phyloP scores from a whole-genome alignment of 2,797 vertebrate species.

The Tarsius wallacei region DNA sequence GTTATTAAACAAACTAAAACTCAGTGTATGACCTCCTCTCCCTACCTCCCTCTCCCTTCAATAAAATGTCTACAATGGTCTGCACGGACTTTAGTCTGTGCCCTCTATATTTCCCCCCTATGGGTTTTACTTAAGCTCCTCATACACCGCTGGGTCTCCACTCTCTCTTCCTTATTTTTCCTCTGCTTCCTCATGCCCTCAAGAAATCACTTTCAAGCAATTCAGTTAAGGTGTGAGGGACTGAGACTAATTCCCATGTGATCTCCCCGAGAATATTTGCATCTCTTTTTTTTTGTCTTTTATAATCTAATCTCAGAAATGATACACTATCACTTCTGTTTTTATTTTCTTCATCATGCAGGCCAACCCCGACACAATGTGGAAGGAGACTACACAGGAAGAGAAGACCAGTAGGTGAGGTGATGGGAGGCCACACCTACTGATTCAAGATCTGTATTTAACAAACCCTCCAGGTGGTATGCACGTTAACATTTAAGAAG shows the following conservation, averaged over 20 bases:
- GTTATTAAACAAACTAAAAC: constrained; percentile 10
- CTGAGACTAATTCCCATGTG: neutral
- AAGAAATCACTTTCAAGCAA: constrained; percentile 20
- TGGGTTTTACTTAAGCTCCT: neutral
- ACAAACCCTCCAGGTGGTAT: neutral
- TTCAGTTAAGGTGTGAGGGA: neutral
- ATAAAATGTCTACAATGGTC: neutral
- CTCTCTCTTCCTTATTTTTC: neutral
- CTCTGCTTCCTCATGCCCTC: neutral
- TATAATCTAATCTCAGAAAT: constrained; percentile 3
- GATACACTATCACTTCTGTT: neutral
- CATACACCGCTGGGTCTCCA: neutral
- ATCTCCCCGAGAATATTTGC: neutral
- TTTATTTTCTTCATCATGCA: neutral
- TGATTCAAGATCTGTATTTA: constrained; percentile 54
- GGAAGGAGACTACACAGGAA: neutral
- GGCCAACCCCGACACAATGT: neutral
- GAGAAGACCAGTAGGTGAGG: neutral
- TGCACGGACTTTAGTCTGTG: neutral
- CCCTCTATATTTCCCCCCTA: neutral
- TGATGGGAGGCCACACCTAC: neutral
- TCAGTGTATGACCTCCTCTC: too few relatives aligned
- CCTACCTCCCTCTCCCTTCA: fast-evolving
- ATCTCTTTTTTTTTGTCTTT: neutral
- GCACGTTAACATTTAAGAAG: neutral